Percentiles rank a stretch among this genome's conserved stretches.
These are phyloP conservation scores for Hyperopisus bebe DNA, from an alignment of 2,113 vertebrate species.

Conservation along the genomic window DNA sequence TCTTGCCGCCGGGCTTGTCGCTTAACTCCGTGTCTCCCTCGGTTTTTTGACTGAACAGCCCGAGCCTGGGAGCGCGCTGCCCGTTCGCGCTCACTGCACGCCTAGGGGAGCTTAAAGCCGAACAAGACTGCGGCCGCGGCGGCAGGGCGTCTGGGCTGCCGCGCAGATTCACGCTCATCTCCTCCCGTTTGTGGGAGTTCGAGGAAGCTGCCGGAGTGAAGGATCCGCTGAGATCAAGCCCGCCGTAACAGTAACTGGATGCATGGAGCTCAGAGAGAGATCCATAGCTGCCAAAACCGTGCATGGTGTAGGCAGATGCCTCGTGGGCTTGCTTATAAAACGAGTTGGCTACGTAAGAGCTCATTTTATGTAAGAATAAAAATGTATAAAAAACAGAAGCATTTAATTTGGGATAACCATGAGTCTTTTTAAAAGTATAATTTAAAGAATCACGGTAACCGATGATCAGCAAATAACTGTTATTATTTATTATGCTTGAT, in stretches of 20 bases:
- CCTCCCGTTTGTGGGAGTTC: conserved; percentile 64
- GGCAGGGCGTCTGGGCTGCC: conserved; percentile 51
- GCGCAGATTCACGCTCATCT: conserved; percentile 62
- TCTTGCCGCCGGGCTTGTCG: conserved; percentile 61
- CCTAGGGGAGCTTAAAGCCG: conserved; percentile 62
- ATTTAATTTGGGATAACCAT: conserved; percentile 25
- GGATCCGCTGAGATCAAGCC: conserved; percentile 62
- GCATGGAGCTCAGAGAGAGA: conserved; percentile 65
- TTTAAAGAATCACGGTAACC: conserved; percentile 14
- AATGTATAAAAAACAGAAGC: conserved; percentile 22
- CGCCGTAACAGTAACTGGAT: conserved; percentile 68
- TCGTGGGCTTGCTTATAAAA: conserved; percentile 72
- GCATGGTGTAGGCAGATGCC: conserved; percentile 71
- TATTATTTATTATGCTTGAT: conserved; percentile 65
- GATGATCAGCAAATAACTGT: conserved; percentile 50
- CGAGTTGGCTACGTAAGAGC: conserved; percentile 75
- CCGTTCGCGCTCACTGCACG: conserved; percentile 60
- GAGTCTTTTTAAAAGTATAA: conserved; percentile 8
- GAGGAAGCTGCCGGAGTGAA: conserved; percentile 68
- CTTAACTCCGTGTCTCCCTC: conserved; percentile 54
- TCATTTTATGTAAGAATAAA: conserved; percentile 57
- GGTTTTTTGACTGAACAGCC: conserved; percentile 71
- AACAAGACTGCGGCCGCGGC: conserved; percentile 57
- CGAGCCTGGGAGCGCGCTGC: conserved; percentile 57
- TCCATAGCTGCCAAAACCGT: conserved; percentile 77